phyloP scores from a whole-genome alignment of 2,113 vertebrate species.

The Dasyprocta punctata region DNA sequence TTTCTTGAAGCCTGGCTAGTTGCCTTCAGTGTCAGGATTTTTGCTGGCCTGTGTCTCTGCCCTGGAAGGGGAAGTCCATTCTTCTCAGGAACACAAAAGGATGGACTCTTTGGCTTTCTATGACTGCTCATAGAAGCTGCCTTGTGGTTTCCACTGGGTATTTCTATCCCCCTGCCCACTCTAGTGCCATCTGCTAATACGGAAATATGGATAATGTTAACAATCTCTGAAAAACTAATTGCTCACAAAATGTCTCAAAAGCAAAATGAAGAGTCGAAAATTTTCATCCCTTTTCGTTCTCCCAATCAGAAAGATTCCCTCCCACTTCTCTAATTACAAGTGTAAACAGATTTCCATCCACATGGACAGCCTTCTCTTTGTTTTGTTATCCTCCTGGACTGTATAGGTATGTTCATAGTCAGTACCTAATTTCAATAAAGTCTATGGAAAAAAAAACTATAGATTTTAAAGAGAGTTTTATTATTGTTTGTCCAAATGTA shows the following conservation, averaged over 20 bases:
- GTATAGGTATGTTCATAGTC: not conserved
- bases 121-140: not conserved
- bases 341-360: not conserved
- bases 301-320: not conserved
- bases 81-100: not conserved
- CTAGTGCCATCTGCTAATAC: not conserved
- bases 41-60: not conserved
- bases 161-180: not conserved
- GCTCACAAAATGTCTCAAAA: not conserved
- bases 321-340: not conserved
- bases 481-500: conserved; percentile 45
- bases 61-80: not conserved
- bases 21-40: not conserved
- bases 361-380: not conserved
- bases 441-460: not conserved
- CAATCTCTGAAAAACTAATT: not conserved
- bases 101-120: not conserved
- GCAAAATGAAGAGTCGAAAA: not conserved
- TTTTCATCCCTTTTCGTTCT: not conserved
- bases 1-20: conserved; percentile 16
- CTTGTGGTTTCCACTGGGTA: not conserved
- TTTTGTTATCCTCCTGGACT: not conserved
- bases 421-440: conserved; percentile 15
- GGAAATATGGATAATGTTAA: not conserved
- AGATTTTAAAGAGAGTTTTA: not conserved